phyloP scores from a whole-genome alignment of 2,797 vertebrate genomes.

The Anas acuta region DNA sequence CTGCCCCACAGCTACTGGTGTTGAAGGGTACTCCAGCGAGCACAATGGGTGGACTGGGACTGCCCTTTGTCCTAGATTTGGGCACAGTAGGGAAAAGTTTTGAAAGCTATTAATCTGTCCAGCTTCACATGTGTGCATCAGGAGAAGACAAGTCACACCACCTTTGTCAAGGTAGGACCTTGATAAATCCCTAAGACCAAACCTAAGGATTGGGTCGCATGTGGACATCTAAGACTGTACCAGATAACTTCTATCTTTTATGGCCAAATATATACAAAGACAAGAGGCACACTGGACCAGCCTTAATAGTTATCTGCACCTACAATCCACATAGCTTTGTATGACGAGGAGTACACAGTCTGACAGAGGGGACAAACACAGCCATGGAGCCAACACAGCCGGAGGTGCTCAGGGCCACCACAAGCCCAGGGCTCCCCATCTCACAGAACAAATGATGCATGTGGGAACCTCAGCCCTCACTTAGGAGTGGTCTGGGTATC shows the following conservation, averaged over 20 bases:
- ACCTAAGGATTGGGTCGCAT: neutral
- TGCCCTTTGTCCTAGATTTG: neutral
- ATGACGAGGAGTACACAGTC: neutral
- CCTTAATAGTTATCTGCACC: neutral
- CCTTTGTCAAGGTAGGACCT: neutral
- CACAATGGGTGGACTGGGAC: neutral
- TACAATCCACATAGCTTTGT: fast-evolving
- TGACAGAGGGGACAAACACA: neutral
- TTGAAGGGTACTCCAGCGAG: neutral
- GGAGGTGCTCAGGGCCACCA: neutral
- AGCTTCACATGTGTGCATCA: neutral
- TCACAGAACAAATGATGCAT: fast-evolving
- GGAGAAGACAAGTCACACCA: neutral
- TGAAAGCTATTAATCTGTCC: neutral
- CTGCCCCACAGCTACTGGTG: neutral
- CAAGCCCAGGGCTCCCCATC: fast-evolving
- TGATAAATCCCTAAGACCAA: neutral
- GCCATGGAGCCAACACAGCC: neutral
- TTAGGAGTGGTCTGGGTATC: neutral
- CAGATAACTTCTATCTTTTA: neutral
- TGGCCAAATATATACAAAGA: neutral
- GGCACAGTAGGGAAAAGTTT: neutral
- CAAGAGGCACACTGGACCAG: neutral
- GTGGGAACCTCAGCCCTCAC: neutral
- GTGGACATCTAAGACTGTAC: neutral